Evolutionary conservation across 1,140 invertebrate species (phyloP), one percentile per base, ranked within the genome.

Genomic region (Himalopsyche phryganea): DNA sequence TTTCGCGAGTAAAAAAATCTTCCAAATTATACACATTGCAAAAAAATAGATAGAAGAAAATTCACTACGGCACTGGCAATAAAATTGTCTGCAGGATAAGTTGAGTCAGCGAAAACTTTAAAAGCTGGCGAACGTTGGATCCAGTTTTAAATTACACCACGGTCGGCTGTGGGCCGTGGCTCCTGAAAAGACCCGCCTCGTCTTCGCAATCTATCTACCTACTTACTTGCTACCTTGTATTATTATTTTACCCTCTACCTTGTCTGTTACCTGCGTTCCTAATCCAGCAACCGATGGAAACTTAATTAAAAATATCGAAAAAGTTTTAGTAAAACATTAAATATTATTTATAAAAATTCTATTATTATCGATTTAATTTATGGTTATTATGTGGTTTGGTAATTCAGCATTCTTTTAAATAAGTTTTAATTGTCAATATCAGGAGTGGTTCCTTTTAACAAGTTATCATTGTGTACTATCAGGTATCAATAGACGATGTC

Each of bases 31-130:
- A n/a, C n/a, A n/a, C n/a, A n/a, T n/a, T n/a, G n/a, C n/a, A n/a
- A n/a, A n/a, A n/a, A 40, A 40, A 15, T 5, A 40, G 11, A 6
- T 40, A 11, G 3, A 40, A 38, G 36, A 15, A 38, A 51, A 56
- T 5, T 56, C 15, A 19, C 19, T n/a, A 17, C 23, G 14, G 40
- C 47, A 52, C 33, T 49, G 11, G 28, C 7, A 5, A 45, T 23
- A 32, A 58, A 58, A 54, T 52, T 49, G 54, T 50, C 60, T 45
- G 41, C 42, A 23, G 60, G 52, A 62, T 58, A 53, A 62, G 46
- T 62, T 62, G 44, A 58, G 50, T 58, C 54, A 62, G 60, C 54
- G 54, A 58, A 62, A 62, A 62, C 20, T 53, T 53, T 60, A 53
- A 53, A 54, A 62, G 54, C 54, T 53, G 49, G 49, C 40, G 53